phyloP scores from a whole-genome alignment of 2,888 invertebrate species.

The Slavum lentiscoides region DNA sequence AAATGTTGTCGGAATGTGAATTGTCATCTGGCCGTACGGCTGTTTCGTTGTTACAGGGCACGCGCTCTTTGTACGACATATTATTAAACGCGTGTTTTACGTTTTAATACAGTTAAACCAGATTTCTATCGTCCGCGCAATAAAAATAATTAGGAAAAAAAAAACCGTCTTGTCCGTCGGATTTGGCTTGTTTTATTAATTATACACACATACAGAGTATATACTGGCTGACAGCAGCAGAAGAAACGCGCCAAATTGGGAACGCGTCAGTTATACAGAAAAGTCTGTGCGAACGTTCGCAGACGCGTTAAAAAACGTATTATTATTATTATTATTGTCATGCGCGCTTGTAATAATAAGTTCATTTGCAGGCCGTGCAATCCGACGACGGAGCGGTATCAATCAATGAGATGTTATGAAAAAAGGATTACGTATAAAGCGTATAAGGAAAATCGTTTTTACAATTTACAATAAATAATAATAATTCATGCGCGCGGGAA shows the following conservation, averaged over 20 bases:
- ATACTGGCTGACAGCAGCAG: neutral
- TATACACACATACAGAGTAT: neutral
- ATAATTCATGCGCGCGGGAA: too few relatives aligned
- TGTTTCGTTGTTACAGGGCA: neutral
- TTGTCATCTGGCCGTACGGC: neutral
- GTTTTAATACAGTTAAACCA: too few relatives aligned
- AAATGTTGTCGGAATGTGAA: neutral
- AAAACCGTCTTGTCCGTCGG: neutral
- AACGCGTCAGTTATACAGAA: too few relatives aligned
- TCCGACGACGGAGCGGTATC: constrained; percentile 14
- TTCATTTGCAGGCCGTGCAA: neutral
- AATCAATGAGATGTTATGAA: neutral
- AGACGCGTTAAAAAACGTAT: neutral
- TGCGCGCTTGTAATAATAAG: too few relatives aligned
- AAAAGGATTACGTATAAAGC: too few relatives aligned
- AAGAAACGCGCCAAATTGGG: too few relatives aligned
- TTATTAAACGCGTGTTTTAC: too few relatives aligned
- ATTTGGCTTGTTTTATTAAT: neutral
- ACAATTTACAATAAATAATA: too few relatives aligned
- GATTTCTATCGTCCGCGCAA: neutral
- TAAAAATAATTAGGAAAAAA: neutral
- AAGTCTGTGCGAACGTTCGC: neutral
- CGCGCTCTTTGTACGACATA: too few relatives aligned
- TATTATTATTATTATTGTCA: too few relatives aligned
- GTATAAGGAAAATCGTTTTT: too few relatives aligned